Base-by-base conservation (phyloP, 2,113 vertebrate genomes). In the Chroicocephalus ridibundus region DNA sequence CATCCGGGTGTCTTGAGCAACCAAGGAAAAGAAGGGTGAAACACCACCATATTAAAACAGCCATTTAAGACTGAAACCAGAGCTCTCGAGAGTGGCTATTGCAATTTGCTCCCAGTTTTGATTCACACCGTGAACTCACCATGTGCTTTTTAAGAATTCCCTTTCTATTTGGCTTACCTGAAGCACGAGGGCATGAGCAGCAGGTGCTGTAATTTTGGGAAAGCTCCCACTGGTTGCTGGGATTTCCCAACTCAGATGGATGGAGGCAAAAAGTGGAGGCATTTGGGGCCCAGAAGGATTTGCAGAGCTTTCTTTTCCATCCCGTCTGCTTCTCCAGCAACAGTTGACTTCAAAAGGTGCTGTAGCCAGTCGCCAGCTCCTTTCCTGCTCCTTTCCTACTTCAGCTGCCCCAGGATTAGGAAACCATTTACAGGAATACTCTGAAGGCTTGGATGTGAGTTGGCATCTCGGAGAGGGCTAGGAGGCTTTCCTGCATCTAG, bases 51-150 rank as follows among this genome's bases (percentile, higher is more conserved):
- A n/a, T 51, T 65, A 17, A 78, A 93, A 40, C 14, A 61, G 32
- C 31, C 27, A 16, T 68, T 84, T 32, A 46, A 36, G 42, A 44
- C 32, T 69, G 54, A 77, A 91, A 77, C 3, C 42, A 80, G 70
- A 88, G 54, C 52, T 65, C 52, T 69, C 2, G 0, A 62, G 46
- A 93, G 10, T 4, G 1, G 70, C 57, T 64, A 40, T 0, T 0
- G 34, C 1, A 8, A 68, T 70, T 88, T 95, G 13, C 38, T 87
- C 51, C 72, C 0, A 0, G 47, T 71, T 96, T 87, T 79, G 61
- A 57, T 69, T 94, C 92, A 44, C 16, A 15, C 11, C 26, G 34
- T 1, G 4, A 88, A 54, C 11, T 13, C 31, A 80, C 36, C 22
- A 27, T 4, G 42, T 54, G 54, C 6, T 40, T 91, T 93, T 65